Evolutionary conservation across 2,797 vertebrate species (phyloP).

Genomic region (Buceros bicornis): DNA sequence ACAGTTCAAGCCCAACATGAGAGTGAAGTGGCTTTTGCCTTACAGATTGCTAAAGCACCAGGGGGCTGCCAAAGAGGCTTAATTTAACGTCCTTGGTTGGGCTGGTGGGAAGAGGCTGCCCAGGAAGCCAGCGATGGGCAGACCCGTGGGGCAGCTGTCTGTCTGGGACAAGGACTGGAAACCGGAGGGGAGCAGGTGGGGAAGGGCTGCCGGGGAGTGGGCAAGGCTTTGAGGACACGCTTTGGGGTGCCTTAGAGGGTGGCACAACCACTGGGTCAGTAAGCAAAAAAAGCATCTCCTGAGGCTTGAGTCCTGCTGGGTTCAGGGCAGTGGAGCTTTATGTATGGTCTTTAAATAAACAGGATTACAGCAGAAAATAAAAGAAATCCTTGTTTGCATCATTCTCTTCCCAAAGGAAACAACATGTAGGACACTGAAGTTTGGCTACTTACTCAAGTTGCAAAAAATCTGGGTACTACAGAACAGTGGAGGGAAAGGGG

Average conservation of each 20-base stretch:
- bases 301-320: neutral
- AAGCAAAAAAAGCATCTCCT: neutral
- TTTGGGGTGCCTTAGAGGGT: neutral
- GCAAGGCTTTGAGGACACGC: neutral
- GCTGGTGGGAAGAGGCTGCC: neutral
- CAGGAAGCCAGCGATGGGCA: rapidly evolving
- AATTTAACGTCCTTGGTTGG: neutral
- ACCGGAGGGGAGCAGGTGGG: rapidly evolving
- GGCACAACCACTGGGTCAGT: neutral
- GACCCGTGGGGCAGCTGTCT: neutral
- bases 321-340: neutral
- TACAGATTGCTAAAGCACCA: neutral
- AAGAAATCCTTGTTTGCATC: neutral
- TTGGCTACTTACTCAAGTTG: neutral
- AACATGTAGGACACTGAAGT: neutral
- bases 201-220: rapidly evolving
- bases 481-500: neutral
- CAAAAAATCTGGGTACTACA: neutral
- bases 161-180: neutral
- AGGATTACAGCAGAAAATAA: constrained; percentile 3
- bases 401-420: constrained; percentile 6
- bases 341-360: neutral
- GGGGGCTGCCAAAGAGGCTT: neutral
- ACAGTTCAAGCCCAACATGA: neutral
- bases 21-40: neutral